Percentiles rank a stretch among this genome's conserved stretches.
Conservation (phyloP, 2,888 invertebrate species). For the Tachystola acroxantha region DNA sequence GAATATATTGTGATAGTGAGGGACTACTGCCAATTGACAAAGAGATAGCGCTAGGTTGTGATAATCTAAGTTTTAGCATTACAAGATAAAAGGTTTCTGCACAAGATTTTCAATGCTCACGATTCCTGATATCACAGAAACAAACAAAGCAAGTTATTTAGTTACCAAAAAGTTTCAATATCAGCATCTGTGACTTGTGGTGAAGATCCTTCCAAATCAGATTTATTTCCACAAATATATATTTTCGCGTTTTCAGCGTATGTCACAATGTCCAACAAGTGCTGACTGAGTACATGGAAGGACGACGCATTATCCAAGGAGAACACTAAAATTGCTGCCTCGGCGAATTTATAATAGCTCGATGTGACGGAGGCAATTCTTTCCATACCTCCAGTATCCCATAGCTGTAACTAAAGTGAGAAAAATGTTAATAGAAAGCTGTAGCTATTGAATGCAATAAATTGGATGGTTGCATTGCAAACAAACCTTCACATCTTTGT, state of each 20-base stretch:
- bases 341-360: conserved; percentile 97
- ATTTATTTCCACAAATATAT: conserved; percentile 95
- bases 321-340: conserved; percentile 95
- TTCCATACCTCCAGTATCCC: conserved; percentile 99
- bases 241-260: conserved; percentile 97
- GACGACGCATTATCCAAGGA: conserved; percentile 94
- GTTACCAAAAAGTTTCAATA: conserved; percentile 91
- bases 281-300: conserved; percentile 94
- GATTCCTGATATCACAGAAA: too few species aligned
- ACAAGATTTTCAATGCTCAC: too few species aligned
- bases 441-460: too few species aligned
- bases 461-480: neutral
- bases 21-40: too few species aligned
- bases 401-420: conserved; percentile 87
- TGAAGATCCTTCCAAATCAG: conserved; percentile 85
- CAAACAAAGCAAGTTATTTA: too few species aligned
- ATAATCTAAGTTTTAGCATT: too few species aligned
- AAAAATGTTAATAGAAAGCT: too few species aligned
- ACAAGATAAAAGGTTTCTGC: too few species aligned
- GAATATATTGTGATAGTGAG: too few species aligned
- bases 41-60: too few species aligned
- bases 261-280: conserved; percentile 94
- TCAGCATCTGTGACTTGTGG: conserved; percentile 92
- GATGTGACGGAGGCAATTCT: conserved; percentile 96
- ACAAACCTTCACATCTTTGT: conserved; percentile 87